phyloP scores from a whole-genome alignment of 2,113 vertebrate species.

The Origma solitaria region DNA sequence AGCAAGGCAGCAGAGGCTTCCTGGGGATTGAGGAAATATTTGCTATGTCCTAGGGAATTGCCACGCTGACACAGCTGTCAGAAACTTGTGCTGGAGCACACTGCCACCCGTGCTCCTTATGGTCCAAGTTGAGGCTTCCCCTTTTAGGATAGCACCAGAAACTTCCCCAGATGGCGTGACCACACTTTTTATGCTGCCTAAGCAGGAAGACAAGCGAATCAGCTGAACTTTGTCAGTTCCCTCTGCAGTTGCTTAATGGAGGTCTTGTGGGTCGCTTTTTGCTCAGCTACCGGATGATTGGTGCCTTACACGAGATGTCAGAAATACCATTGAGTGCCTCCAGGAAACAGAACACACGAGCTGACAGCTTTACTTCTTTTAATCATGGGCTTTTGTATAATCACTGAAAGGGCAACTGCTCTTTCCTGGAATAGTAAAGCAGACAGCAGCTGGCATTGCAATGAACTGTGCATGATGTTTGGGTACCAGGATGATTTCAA shows the following conservation, averaged over 20 bases:
- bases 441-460: not conserved
- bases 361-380: conserved; percentile 10
- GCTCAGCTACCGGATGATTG: not conserved
- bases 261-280: not conserved
- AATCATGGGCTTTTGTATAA: not conserved
- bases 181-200: not conserved
- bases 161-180: not conserved
- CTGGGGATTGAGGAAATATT: not conserved
- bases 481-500: not conserved
- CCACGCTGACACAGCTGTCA: not conserved
- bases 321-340: conserved; percentile 57
- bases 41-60: not conserved
- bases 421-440: not conserved
- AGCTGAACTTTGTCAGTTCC: not conserved
- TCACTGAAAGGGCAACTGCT: not conserved
- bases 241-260: not conserved
- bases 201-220: not conserved
- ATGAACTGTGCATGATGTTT: not conserved
- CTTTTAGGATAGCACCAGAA: not conserved
- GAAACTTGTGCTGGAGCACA: not conserved
- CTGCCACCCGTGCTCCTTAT: not conserved
- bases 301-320: conserved; percentile 58
- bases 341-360: not conserved
- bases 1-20: not conserved
- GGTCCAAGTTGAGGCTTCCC: not conserved